Conservation (phyloP, 2,113 vertebrate species). For the Ceuthmochares aereus region DNA sequence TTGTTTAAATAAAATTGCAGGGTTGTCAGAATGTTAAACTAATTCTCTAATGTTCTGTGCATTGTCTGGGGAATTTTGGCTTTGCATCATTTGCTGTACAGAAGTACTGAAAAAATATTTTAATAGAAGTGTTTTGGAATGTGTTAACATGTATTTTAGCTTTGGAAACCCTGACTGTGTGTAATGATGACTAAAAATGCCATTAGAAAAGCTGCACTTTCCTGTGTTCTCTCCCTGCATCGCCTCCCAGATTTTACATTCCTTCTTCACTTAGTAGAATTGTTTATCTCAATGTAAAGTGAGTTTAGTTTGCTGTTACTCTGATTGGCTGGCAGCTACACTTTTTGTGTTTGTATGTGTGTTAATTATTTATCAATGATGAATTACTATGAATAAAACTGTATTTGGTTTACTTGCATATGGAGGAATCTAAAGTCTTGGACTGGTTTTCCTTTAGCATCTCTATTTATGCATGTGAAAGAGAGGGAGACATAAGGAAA, state of each 20-base stretch:
- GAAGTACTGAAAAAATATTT: conserved; percentile 69
- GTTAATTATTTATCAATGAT: background rate
- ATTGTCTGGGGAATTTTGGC: conserved; percentile 66
- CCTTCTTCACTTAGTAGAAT: background rate
- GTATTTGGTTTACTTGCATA: background rate
- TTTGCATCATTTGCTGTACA: conserved; percentile 70
- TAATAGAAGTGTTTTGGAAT: conserved; percentile 63
- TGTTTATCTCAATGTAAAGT: background rate
- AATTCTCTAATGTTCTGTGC: conserved; percentile 75
- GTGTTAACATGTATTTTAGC: conserved; percentile 62
- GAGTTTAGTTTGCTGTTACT: background rate
- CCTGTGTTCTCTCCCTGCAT: background rate
- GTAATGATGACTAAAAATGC: conserved; percentile 41
- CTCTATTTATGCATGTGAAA: background rate
- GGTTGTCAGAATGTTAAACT: conserved; percentile 76
- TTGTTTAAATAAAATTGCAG: conserved; percentile 83
- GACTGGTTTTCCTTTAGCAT: background rate
- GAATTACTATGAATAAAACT: background rate
- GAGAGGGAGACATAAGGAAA: background rate
- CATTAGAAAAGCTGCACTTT: conserved; percentile 2
- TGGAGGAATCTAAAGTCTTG: background rate
- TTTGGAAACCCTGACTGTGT: conserved; percentile 48
- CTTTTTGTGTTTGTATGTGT: background rate
- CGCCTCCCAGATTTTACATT: background rate
- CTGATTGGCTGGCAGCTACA: background rate